Conservation (phyloP, 2,797 vertebrate genomes). For the Macropus fuliginosus region DNA sequence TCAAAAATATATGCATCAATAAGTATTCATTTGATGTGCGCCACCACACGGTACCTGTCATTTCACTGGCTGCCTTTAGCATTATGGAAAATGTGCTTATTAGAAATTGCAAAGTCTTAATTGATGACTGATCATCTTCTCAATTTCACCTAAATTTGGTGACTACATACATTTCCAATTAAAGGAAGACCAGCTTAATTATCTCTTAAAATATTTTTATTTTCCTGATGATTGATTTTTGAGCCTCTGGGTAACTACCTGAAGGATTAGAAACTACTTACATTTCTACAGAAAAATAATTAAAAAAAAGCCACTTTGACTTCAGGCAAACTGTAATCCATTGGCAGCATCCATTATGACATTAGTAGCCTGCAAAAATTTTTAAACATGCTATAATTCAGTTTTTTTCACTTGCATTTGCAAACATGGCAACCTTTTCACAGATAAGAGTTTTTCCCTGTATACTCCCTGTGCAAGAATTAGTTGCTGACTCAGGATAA, state of each 20-base stretch:
- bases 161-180: slow-evolving; percentile 31
- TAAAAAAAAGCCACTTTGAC: not conserved
- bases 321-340: slow-evolving; percentile 28
- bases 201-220: slow-evolving; percentile 24
- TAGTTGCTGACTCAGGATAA: slow-evolving; percentile 3
- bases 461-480: not conserved
- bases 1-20: slow-evolving; percentile 24
- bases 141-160: slow-evolving; percentile 35
- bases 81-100: not conserved
- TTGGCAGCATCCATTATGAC: slow-evolving; percentile 20
- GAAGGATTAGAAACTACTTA: slow-evolving; percentile 40
- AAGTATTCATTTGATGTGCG: slow-evolving; percentile 36
- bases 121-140: not conserved
- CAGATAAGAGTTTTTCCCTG: slow-evolving; percentile 2
- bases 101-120: slow-evolving; percentile 11
- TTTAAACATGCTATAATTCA: slow-evolving; percentile 19
- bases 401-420: slow-evolving; percentile 14
- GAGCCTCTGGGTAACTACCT: slow-evolving; percentile 17
- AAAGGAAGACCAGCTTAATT: slow-evolving; percentile 24
- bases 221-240: slow-evolving; percentile 40
- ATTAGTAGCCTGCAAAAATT: not conserved
- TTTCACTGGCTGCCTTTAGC: slow-evolving; percentile 30
- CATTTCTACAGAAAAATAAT: slow-evolving; percentile 48
- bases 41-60: slow-evolving; percentile 40
- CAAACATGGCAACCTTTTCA: not conserved